These are phyloP conservation scores for Neria commutata DNA, from an alignment of 2,888 invertebrate species.

Conservation along the genomic window DNA sequence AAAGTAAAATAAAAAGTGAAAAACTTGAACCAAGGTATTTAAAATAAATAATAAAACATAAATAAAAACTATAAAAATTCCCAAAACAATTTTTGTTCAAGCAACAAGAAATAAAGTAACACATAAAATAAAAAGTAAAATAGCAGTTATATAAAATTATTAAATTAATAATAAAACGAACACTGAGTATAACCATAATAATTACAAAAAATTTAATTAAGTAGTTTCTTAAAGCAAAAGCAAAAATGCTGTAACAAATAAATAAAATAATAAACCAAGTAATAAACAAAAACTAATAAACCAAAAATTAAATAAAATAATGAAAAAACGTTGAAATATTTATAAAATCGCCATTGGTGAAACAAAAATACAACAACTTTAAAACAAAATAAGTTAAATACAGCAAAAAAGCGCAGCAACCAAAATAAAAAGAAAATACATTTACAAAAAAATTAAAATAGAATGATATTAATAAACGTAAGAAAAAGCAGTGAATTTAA, in stretches of 20 bases:
- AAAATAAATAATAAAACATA: background rate
- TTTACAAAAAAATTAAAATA: conserved; percentile 23
- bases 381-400: too few relatives aligned
- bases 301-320: conserved; percentile 13
- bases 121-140: background rate
- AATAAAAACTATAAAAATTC: background rate
- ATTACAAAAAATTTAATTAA: conserved; percentile 7
- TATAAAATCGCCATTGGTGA: conserved; percentile 25
- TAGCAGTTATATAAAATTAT: conserved; percentile 17
- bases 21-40: conserved; percentile 1
- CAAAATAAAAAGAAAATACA: conserved; percentile 25
- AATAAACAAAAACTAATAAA: too few relatives aligned
- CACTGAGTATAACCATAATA: conserved; percentile 11
- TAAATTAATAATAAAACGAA: conserved; percentile 9
- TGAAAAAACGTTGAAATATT: conserved; percentile 17
- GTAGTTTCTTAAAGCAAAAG: too few relatives aligned
- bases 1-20: background rate
- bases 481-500: too few relatives aligned
- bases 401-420: too few relatives aligned
- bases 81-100: too few relatives aligned
- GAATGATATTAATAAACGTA: too few relatives aligned
- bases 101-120: background rate
- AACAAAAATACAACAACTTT: too few relatives aligned
- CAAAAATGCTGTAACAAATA: conserved; percentile 25
- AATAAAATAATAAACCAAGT: too few relatives aligned